A percentile compares a stretch with the other conserved stretches of the same genome.
phyloP scores from a whole-genome alignment of 30 jellyfish, hydroid and myxozoan genomes.

The Hydra vulgaris region DNA sequence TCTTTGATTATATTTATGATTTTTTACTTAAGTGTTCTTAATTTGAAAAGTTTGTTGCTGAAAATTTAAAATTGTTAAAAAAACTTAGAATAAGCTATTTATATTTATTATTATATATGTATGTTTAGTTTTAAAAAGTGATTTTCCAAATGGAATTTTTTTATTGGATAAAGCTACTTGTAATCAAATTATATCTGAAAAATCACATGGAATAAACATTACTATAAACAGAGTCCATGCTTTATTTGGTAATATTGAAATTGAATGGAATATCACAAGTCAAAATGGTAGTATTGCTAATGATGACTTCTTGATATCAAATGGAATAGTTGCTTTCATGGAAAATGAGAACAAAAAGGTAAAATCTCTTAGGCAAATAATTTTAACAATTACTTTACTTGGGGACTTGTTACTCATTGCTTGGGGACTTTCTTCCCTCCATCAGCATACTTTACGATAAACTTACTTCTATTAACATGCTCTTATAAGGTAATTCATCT shows the following conservation, averaged over 20 bases:
- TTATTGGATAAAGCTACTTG: slow-evolving; percentile 33
- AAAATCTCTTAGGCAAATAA: not conserved
- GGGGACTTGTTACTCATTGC: not conserved
- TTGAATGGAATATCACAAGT: slow-evolving; percentile 52
- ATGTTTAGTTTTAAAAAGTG: slow-evolving; percentile 84
- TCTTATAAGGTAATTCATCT: too few species aligned
- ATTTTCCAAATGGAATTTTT: slow-evolving; percentile 62
- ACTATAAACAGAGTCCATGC: slow-evolving; percentile 39
- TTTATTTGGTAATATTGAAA: slow-evolving; percentile 36
- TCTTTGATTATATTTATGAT: too few species aligned
- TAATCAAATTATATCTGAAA: slow-evolving; percentile 8
- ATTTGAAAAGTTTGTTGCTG: too few species aligned
- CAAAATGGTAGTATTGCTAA: slow-evolving; percentile 32
- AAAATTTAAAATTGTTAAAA: too few species aligned
- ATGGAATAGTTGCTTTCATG: slow-evolving; percentile 38
- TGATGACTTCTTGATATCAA: slow-evolving; percentile 42
- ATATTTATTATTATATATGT: too few species aligned
- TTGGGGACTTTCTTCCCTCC: too few species aligned
- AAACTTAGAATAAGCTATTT: too few species aligned
- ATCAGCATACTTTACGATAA: too few species aligned
- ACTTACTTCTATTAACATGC: too few species aligned
- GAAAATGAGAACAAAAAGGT: slow-evolving; percentile 47
- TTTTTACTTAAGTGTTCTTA: too few species aligned
- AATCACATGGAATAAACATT: slow-evolving; percentile 27
- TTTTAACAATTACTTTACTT: not conserved